Conservation (phyloP, 2,888 invertebrate genomes). For the Platynereis dumerilii region DNA sequence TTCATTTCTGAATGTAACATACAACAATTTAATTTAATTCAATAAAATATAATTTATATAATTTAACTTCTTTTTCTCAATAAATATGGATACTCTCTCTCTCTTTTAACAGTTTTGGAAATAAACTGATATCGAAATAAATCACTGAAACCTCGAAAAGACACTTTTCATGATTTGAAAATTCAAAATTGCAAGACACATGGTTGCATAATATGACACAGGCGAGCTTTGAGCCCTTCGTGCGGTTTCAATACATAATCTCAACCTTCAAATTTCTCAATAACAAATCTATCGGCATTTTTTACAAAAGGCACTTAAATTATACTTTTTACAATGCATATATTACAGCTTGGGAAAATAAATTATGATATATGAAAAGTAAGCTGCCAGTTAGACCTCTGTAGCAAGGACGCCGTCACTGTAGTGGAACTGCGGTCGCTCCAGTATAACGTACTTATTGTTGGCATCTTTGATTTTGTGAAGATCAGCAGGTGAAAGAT, state of each 20-base stretch:
- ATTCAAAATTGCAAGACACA: background rate
- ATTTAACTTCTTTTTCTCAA: no score
- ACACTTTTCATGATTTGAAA: no score
- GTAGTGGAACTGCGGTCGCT: conserved; percentile 11
- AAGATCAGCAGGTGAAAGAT: conserved; percentile 8
- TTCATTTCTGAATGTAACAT: no score
- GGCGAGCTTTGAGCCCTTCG: conserved; percentile 19
- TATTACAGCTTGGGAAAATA: conserved; percentile 26
- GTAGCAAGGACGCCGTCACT: conserved; percentile 19
- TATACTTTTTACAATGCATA: conserved; percentile 25
- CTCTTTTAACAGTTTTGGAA: no score
- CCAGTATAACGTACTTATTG: conserved; percentile 8
- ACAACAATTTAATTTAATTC: no score
- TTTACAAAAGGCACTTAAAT: conserved; percentile 27
- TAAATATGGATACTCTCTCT: no score
- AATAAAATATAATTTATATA: no score
- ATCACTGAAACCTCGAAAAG: no score
- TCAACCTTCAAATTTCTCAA: conserved; percentile 14
- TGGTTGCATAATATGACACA: conserved; percentile 15
- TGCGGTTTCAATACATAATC: conserved; percentile 19
- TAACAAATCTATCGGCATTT: conserved; percentile 19
- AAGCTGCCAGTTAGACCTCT: conserved; percentile 17
- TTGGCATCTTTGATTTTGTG: conserved; percentile 15
- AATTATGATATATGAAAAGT: background rate
- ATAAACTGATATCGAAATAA: no score